Percentiles rank a stretch among this genome's conserved stretches.
These are phyloP conservation scores for Cataglyphis livida DNA, from an alignment of 2,888 invertebrate species.

Conservation along the genomic window DNA sequence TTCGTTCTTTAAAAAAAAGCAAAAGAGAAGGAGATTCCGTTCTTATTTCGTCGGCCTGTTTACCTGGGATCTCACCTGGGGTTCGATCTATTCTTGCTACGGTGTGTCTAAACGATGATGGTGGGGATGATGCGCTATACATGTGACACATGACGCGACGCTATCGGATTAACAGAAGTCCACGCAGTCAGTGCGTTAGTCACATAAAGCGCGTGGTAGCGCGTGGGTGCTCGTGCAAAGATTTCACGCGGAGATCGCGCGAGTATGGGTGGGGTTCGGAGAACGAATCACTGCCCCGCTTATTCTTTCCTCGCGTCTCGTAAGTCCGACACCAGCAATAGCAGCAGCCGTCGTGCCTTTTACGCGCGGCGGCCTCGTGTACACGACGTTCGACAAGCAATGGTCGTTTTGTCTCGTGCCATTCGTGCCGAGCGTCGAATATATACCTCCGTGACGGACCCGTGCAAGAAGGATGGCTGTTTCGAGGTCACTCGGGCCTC, in stretches of 20 bases:
- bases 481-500: conserved; percentile 45
- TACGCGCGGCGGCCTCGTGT: conserved; percentile 39
- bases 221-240: conserved; percentile 44
- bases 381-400: conserved; percentile 55
- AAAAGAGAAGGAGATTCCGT: not conserved
- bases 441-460: not conserved
- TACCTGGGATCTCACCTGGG: not conserved
- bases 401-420: conserved; percentile 52
- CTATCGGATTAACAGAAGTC: conserved; percentile 6
- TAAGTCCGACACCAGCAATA: conserved; percentile 55
- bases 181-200: not conserved
- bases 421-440: not conserved
- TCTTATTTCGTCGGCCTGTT: not conserved
- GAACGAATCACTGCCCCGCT: conserved; percentile 68
- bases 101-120: not conserved
- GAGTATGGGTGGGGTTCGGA: conserved; percentile 69
- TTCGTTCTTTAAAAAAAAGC: not conserved
- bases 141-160: not conserved
- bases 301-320: conserved; percentile 38
- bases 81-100: not conserved
- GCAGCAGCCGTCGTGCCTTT: conserved; percentile 53
- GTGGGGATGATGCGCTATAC: not conserved
- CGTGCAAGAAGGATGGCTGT: conserved; percentile 45
- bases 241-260: conserved; percentile 49
- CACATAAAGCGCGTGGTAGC: not conserved